Base-by-base conservation (phyloP, 2,113 vertebrate genomes). In the Gallinago media region DNA sequence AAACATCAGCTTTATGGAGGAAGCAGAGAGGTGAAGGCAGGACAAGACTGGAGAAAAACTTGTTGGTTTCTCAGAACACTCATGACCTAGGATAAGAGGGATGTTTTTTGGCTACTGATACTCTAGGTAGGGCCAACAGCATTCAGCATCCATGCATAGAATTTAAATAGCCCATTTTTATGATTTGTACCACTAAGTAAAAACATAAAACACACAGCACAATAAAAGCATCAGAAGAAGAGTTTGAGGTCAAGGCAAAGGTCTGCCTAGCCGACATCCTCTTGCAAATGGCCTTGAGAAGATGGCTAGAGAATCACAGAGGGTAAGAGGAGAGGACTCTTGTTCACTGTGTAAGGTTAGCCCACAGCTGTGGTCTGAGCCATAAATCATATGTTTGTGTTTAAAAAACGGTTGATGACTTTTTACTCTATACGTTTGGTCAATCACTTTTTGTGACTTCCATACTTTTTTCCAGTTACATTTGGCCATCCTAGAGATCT, bases 121-220 rank as follows among this genome's bases (percentile, higher is more conserved):
- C 22, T n/a, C 18, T 46, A 70, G 46, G 11, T 26, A 81, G 36
- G 55, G 12, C 23, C 0, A 0, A 38, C 22, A 81, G 32, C 32
- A 66, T 25, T 52, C 46, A 66, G 31, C 27, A 47, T 62, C 52
- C 31, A 46, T 25, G 1, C 40, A 73, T 52, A 15, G 8, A 56
- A 32, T 91, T 91, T 97, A 92, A 95, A 50, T 90, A 54, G 9
- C 31, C 58, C 55, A 71, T 71, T 86, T 96, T 92, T 79, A 89
- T 58, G 32, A 78, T 61, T 52, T 61, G 32, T 58, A 70, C 65
- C 81, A 67, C 8, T 22, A 85, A 36, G 15, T 32, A 21, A 94
- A 95, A 96, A 77, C 34, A 85, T 36, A 82, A 73, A 77, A 31
- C 17, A 31, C 17, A 63, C 4, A 14, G 18, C 34, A 50, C 16